A percentile compares a stretch with the other conserved stretches of the same genome.
phyloP scores from a whole-genome alignment of 2,888 invertebrate species.

The Seira ritae region DNA sequence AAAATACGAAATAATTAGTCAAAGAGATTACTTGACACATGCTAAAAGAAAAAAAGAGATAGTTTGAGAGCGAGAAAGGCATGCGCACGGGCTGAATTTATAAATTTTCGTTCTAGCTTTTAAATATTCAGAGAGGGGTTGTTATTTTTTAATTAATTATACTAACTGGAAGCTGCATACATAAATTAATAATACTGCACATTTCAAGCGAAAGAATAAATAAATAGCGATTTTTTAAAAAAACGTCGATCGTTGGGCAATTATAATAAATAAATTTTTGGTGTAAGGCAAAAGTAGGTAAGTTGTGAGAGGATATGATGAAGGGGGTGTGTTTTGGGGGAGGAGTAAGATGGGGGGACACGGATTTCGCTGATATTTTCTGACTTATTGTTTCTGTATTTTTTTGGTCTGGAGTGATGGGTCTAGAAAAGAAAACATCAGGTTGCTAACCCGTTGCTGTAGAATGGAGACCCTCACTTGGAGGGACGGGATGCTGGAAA shows the following conservation, averaged over 20 bases:
- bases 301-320: constrained; percentile 26
- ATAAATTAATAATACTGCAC: background rate
- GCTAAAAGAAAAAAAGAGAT: background rate
- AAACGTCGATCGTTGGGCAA: constrained; percentile 60
- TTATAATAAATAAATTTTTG: constrained; percentile 20
- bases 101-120: no score
- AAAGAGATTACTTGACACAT: background rate
- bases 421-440: constrained; percentile 69
- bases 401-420: constrained; percentile 55
- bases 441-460: constrained; percentile 88
- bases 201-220: constrained; percentile 36
- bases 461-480: constrained; percentile 84
- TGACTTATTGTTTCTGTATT: constrained; percentile 30
- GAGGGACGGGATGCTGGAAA: constrained; percentile 78
- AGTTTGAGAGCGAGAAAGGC: background rate
- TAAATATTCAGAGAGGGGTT: background rate
- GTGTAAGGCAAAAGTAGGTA: constrained; percentile 24
- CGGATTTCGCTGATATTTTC: constrained; percentile 37
- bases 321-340: constrained; percentile 42
- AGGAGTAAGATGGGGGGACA: constrained; percentile 47
- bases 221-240: constrained; percentile 37
- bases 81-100: background rate
- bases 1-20: constrained; percentile 5
- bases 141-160: background rate
- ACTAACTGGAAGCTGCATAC: background rate